phyloP scores from a whole-genome alignment of 1,140 invertebrate species.

The Alviniconcha marisindica region DNA sequence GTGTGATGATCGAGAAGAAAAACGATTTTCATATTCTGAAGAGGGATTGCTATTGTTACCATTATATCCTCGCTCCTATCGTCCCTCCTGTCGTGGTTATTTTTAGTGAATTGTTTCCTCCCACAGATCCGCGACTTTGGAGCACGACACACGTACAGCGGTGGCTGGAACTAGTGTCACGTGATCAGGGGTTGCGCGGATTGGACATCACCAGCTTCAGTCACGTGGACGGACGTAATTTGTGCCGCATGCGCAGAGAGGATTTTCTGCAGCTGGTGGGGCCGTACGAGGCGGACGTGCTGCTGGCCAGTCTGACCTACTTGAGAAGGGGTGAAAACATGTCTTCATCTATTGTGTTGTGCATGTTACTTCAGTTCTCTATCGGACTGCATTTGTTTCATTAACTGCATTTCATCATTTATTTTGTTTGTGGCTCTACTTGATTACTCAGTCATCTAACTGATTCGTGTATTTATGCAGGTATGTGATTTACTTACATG shows the following conservation, averaged over 20 bases:
- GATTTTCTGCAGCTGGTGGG: constrained; percentile 67
- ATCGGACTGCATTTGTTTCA: not conserved
- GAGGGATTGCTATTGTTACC: too few relatives aligned
- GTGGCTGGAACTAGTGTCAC: constrained; percentile 82
- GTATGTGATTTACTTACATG: too few relatives aligned
- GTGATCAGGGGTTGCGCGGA: constrained; percentile 79
- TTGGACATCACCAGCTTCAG: constrained; percentile 78
- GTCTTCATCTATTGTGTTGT: too few relatives aligned
- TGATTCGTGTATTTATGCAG: too few relatives aligned
- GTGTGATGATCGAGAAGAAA: too few relatives aligned
- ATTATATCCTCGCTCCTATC: too few relatives aligned
- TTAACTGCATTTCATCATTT: not conserved
- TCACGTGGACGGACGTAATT: constrained; percentile 79
- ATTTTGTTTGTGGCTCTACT: not conserved
- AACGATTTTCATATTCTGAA: too few relatives aligned
- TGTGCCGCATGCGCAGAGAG: constrained; percentile 78
- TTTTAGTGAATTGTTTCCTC: not conserved
- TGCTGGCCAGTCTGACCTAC: constrained; percentile 67
- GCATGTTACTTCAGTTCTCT: not conserved
- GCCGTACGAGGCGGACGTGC: constrained; percentile 66
- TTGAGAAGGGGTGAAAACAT: constrained; percentile 69
- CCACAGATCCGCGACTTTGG: constrained; percentile 83
- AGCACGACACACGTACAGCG: constrained; percentile 79
- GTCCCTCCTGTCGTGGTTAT: too few relatives aligned
- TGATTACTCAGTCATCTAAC: not conserved